Percentiles rank a stretch among this genome's conserved stretches.
Evolutionary conservation across 2,888 invertebrate species (phyloP).

Genomic region (Epistrophe grossulariae): DNA sequence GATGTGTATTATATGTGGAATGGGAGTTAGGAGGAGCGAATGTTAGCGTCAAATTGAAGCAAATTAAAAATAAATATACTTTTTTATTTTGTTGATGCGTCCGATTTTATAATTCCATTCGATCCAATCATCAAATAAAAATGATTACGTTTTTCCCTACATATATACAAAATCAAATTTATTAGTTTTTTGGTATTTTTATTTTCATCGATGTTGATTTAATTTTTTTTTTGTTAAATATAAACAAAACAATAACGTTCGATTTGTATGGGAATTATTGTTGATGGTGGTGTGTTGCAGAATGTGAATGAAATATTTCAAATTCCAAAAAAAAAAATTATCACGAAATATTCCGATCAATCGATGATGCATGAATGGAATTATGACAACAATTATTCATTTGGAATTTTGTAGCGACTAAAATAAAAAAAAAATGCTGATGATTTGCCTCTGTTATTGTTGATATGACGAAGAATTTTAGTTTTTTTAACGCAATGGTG

Average conservation of each 20-base stretch:
- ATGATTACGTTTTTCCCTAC: not conserved
- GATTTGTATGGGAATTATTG: not conserved
- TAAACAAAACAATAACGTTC: not conserved
- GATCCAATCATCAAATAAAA: conserved; percentile 38
- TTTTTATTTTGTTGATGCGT: conserved; percentile 4
- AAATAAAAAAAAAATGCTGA: not conserved
- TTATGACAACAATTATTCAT: conserved; percentile 66
- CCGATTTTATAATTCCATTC: conserved; percentile 35
- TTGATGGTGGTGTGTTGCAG: not conserved
- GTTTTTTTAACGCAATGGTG: not conserved
- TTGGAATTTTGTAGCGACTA: conserved; percentile 2
- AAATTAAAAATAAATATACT: conserved; percentile 61
- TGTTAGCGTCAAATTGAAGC: conserved; percentile 40
- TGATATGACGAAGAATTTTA: not conserved
- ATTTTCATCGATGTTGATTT: not conserved
- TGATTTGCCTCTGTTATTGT: not conserved
- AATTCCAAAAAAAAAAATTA: conserved; percentile 54
- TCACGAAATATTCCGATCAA: conserved; percentile 38
- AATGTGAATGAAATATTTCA: conserved; percentile 48
- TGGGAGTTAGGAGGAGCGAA: not conserved
- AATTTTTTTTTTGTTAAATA: not conserved
- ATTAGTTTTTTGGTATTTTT: conserved; percentile 12
- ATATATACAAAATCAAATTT: conserved; percentile 48
- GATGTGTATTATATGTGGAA: not conserved
- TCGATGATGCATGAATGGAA: conserved; percentile 52